Percentiles rank a stretch among this genome's conserved stretches.
Evolutionary conservation across 2,888 invertebrate species (phyloP).

Genomic region (Smittia aterrima): DNA sequence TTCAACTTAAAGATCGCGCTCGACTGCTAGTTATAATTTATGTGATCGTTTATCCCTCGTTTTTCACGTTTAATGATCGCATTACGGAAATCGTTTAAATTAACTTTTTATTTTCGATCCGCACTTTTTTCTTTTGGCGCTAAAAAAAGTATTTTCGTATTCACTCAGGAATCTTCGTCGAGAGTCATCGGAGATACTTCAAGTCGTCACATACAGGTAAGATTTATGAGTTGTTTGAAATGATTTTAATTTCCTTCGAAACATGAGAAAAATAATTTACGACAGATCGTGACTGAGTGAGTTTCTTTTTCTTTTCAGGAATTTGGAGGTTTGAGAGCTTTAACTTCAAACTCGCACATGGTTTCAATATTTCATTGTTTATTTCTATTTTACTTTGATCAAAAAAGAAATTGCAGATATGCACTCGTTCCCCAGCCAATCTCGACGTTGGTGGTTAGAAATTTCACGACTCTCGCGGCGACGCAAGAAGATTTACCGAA

Average conservation of each 20-base stretch:
- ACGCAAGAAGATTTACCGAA: constrained; percentile 47
- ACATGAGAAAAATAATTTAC: not conserved
- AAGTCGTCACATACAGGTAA: constrained; percentile 65
- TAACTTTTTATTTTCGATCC: not conserved
- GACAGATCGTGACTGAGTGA: too few species aligned
- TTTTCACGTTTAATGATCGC: not conserved
- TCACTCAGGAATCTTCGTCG: constrained; percentile 58
- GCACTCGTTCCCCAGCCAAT: constrained; percentile 52
- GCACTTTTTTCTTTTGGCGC: not conserved
- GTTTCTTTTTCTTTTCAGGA: not conserved
- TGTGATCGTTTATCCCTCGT: not conserved
- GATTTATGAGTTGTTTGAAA: not conserved
- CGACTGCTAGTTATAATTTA: too few species aligned
- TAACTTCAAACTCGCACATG: not conserved
- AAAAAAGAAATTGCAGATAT: constrained; percentile 49
- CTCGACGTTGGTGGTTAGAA: constrained; percentile 57
- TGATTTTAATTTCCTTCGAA: not conserved
- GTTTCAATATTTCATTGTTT: too few species aligned
- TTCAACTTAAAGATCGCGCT: too few species aligned
- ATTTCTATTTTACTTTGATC: too few species aligned
- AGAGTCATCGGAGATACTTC: constrained; percentile 59
- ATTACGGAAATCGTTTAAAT: too few species aligned
- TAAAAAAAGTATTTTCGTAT: too few species aligned
- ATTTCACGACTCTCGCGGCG: constrained; percentile 57
- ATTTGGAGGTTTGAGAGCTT: not conserved